A percentile compares a stretch with the other conserved stretches of the same genome.
Conservation (phyloP, 2,888 invertebrate genomes). For the Monochamus alternatus region DNA sequence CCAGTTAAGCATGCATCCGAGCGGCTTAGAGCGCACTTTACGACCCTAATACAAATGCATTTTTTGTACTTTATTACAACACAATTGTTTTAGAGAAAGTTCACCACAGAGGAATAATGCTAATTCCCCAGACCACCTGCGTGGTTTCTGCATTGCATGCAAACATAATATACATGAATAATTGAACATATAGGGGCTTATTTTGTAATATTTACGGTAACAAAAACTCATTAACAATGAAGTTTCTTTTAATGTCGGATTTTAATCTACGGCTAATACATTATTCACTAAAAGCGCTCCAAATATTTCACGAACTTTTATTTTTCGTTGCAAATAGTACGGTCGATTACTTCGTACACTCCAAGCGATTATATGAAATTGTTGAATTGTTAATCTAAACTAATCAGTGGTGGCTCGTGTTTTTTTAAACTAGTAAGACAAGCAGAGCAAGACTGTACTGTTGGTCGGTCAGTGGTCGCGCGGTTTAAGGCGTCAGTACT, state of each 20-base stretch:
- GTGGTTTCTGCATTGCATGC: constrained; percentile 51
- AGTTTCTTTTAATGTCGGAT: constrained; percentile 48
- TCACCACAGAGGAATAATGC: constrained; percentile 48
- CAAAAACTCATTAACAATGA: constrained; percentile 52
- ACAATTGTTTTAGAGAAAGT: constrained; percentile 53
- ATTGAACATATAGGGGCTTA: constrained; percentile 53
- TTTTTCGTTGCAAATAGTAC: background rate
- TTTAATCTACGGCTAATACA: constrained; percentile 43
- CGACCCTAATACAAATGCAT: constrained; percentile 50
- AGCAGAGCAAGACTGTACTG: no score
- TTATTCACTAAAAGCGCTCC: constrained; percentile 34
- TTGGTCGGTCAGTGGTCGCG: no score
- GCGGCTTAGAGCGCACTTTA: constrained; percentile 47
- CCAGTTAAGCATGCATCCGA: constrained; percentile 39
- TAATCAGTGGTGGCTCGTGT: no score
- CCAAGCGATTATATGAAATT: background rate
- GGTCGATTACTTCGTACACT: no score
- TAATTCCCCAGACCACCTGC: constrained; percentile 53
- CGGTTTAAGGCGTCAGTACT: no score
- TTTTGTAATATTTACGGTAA: constrained; percentile 53
- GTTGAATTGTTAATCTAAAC: background rate
- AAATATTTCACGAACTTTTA: constrained; percentile 25
- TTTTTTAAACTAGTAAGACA: no score
- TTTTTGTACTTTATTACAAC: constrained; percentile 49
- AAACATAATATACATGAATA: constrained; percentile 52